Conservation (phyloP, 2,113 vertebrate genomes). For the Periophthalmus modestus region DNA sequence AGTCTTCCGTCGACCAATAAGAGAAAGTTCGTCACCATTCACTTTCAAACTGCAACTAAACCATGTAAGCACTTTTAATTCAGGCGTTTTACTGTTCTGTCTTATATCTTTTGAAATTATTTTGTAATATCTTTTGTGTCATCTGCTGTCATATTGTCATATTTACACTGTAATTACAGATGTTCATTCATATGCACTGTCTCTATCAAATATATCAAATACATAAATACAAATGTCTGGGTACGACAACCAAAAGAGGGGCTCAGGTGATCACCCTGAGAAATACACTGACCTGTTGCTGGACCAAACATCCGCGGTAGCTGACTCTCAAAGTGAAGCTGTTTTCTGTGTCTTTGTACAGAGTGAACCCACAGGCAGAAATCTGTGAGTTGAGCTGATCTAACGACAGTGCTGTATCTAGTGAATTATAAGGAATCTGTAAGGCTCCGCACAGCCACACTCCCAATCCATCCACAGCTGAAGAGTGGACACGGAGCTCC, state of each 20-base stretch:
- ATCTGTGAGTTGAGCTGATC: slow-evolving; percentile 66
- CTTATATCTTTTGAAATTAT: too few relatives aligned
- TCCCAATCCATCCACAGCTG: slow-evolving; percentile 56
- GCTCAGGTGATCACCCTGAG: background rate
- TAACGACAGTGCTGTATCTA: slow-evolving; percentile 31
- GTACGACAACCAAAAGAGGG: background rate
- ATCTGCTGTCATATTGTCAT: too few relatives aligned
- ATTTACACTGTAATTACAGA: too few relatives aligned
- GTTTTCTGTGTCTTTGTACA: slow-evolving; percentile 63
- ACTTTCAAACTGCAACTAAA: too few relatives aligned
- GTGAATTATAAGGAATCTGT: slow-evolving; percentile 43
- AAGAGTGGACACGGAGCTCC: slow-evolving; percentile 71
- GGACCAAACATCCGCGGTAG: slow-evolving; percentile 71
- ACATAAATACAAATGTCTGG: too few relatives aligned
- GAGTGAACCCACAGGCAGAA: slow-evolving; percentile 67
- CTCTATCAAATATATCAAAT: too few relatives aligned
- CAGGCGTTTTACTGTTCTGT: too few relatives aligned
- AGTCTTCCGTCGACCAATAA: too few relatives aligned
- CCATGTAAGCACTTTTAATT: too few relatives aligned
- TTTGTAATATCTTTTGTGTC: too few relatives aligned
- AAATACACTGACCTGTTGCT: slow-evolving; percentile 48
- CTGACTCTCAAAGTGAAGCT: slow-evolving; percentile 72
- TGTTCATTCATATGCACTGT: too few relatives aligned
- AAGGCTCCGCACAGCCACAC: slow-evolving; percentile 65
- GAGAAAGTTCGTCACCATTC: too few relatives aligned